A percentile compares a stretch with the other conserved stretches of the same genome.
Evolutionary conservation across 1,140 invertebrate genomes (phyloP).

Genomic region (Drosophila mauritiana): DNA sequence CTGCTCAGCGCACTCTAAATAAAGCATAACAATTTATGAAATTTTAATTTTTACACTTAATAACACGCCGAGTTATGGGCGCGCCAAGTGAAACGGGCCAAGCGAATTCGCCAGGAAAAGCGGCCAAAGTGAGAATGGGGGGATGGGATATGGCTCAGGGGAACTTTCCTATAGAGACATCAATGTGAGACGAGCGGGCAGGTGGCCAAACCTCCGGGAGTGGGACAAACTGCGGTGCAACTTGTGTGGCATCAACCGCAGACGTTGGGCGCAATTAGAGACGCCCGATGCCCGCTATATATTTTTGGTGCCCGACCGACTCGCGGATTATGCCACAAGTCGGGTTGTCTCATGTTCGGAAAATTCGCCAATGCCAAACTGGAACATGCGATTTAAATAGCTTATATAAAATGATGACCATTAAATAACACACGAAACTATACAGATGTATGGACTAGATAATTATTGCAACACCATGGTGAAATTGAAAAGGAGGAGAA

Average conservation of each 20-base stretch:
- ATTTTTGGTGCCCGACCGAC: slow-evolving; percentile 10
- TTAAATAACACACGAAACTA: too few species aligned
- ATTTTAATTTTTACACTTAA: slow-evolving; percentile 82
- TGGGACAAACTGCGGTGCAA: slow-evolving; percentile 21
- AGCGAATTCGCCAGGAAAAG: slow-evolving; percentile 11
- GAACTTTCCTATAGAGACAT: slow-evolving; percentile 60
- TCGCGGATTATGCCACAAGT: slow-evolving; percentile 27
- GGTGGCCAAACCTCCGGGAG: slow-evolving; percentile 45
- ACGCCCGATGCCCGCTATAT: slow-evolving; percentile 49
- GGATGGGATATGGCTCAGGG: neutral
- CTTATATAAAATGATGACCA: neutral
- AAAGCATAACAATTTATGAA: slow-evolving; percentile 81
- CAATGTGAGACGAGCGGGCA: slow-evolving; percentile 67
- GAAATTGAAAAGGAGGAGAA: neutral
- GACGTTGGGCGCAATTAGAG: slow-evolving; percentile 71
- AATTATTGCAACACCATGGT: too few species aligned
- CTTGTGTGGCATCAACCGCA: slow-evolving; percentile 66
- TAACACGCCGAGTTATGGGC: slow-evolving; percentile 75
- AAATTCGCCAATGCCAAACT: neutral
- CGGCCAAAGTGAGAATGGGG: neutral
- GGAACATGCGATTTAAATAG: neutral
- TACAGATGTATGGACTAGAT: too few species aligned
- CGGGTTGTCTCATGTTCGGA: neutral
- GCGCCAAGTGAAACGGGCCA: slow-evolving; percentile 54
- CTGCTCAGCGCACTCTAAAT: slow-evolving; percentile 64